Percentiles rank a stretch among this genome's conserved stretches.
phyloP scores from a whole-genome alignment of 30 jellyfish, hydroid and myxozoan genomes.

The Cassiopea xamachana region DNA sequence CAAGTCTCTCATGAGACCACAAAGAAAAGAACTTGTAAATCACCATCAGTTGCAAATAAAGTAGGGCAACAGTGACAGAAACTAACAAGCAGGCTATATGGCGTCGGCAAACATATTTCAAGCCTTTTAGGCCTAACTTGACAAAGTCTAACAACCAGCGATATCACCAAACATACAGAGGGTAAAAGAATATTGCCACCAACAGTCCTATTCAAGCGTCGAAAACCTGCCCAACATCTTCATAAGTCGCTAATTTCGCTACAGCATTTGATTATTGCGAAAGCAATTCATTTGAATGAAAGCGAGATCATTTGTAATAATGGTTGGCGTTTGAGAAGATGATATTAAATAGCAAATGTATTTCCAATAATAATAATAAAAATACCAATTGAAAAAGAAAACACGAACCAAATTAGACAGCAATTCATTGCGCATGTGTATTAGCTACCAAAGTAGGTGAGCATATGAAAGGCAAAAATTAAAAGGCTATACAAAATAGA shows the following conservation, averaged over 20 bases:
- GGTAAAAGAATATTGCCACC: constrained; percentile 19
- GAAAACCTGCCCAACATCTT: not conserved
- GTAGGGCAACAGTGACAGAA: not conserved
- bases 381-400: too few species aligned
- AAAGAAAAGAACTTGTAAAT: not conserved
- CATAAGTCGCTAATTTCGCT: not conserved
- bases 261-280: not conserved
- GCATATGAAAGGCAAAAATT: too few species aligned
- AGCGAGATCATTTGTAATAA: too few species aligned
- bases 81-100: not conserved
- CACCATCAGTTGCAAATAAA: not conserved
- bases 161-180: not conserved
- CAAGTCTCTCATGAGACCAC: not conserved
- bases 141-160: not conserved
- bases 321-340: too few species aligned
- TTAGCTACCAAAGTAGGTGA: too few species aligned
- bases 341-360: too few species aligned
- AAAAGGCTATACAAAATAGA: too few species aligned
- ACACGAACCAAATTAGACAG: too few species aligned
- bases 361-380: too few species aligned
- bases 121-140: not conserved
- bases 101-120: not conserved
- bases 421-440: too few species aligned
- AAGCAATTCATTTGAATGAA: too few species aligned
- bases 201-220: not conserved